Conservation (phyloP, 2,888 invertebrate species). For the Cactoblastis cactorum region DNA sequence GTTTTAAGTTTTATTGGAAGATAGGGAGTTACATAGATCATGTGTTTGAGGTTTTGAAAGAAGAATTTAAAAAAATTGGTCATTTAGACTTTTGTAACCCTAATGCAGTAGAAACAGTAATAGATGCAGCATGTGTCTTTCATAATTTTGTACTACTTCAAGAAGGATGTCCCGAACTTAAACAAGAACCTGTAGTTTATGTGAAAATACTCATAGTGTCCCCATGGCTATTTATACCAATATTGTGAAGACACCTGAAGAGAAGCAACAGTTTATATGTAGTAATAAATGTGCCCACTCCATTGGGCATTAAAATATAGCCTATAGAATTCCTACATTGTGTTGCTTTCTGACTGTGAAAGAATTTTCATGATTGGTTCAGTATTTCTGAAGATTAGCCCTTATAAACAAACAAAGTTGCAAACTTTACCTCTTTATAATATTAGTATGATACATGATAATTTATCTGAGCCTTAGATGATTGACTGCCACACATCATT, state of each 20-base stretch:
- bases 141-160: conserved; percentile 67
- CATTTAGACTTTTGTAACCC: conserved; percentile 52
- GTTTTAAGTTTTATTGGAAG: too few relatives aligned
- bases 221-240: conserved; percentile 54
- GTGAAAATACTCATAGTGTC: conserved; percentile 43
- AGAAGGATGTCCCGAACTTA: conserved; percentile 57
- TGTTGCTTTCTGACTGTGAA: too few relatives aligned
- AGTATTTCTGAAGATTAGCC: too few relatives aligned
- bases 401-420: too few relatives aligned
- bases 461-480: neutral
- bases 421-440: too few relatives aligned
- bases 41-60: conserved; percentile 62
- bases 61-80: conserved; percentile 59
- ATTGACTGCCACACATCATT: neutral
- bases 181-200: conserved; percentile 54
- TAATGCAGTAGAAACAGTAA: conserved; percentile 47
- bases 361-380: too few relatives aligned
- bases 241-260: conserved; percentile 56
- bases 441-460: conserved; percentile 51
- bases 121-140: conserved; percentile 60
- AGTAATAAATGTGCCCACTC: too few relatives aligned
- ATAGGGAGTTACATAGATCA: conserved; percentile 56
- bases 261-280: conserved; percentile 68
- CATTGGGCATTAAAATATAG: too few relatives aligned
- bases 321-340: too few relatives aligned